Evolutionary conservation across 2,888 invertebrate genomes (phyloP), one percentile per base, ranked within the genome.

Genomic region (Molorchus minor): DNA sequence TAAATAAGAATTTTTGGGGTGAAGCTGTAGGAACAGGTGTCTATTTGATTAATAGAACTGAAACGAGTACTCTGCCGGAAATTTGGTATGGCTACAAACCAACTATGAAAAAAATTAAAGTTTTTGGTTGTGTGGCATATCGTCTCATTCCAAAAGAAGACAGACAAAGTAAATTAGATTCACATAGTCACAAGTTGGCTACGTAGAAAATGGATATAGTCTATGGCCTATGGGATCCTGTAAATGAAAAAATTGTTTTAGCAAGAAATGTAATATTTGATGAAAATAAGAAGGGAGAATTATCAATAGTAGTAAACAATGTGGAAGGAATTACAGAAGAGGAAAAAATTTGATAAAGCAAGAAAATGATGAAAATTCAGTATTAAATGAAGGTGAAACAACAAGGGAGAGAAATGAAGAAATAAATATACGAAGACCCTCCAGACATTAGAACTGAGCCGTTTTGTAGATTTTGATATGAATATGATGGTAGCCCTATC

Each of bases 51-150:
- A 44, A 44, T 13, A 25, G 44, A 44, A 7, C 13, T 56, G 47
- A 40, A n/a, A 40, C 52, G 12, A 12, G n/a, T 17, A 72, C 74
- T 1, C 72, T 74, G n/a, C 47, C 46, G 30, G 74, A 76, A 66
- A 49, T 61, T 25, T 75, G 74, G 74, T 56, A 53, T 29, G 56
- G 53, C 7, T 58, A 60, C 20, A 73, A 67, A 63, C 70, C 73
- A 3, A 61, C 74, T 53, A 40, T 76, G n/a, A 65, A 68, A n/a
- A 61, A 64, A 43, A 25, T 78, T 16, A 61, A 68, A 68, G 51
- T 71, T 2, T 78, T 77, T 69, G 75, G 75, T 15, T 63, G 64
- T 44, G 40, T 33, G 38, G 72, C 69, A n/a, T 70, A 72, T 57
- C 67, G 62, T 20, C 68, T 74, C 55, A 54, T 62, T 3, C 46